Evolutionary conservation across 2,797 vertebrate genomes (phyloP), one percentile per base, ranked within the genome.

Genomic region (Molossus alvarezi): DNA sequence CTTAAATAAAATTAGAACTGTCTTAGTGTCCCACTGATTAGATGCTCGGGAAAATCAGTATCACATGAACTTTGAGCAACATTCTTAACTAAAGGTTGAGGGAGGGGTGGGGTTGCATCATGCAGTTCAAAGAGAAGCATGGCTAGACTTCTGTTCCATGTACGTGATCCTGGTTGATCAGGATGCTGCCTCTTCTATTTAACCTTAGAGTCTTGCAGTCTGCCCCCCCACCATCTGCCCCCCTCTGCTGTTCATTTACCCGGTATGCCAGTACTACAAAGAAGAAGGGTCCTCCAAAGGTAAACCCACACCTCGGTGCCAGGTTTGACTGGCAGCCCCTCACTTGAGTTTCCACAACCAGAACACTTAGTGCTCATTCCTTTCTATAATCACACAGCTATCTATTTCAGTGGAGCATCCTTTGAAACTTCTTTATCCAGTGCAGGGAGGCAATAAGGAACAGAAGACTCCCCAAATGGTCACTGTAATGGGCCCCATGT

Each of bases 1-100:
- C n/a, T 81, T 45, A 79, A 76, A 55, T 81, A 87, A 91, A 93
- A 92, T 60, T 73, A 81, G 3, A 72, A 91, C 21, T 58, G 10
- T 76, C 17, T 53, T 81, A 81, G 1, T 5, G 14, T 71, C 21
- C 58, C 25, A 81, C 13, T 81, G 33, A 67, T 57, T 72, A 89
- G 18, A 72, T 57, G 3, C 17, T 29, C 14, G 10, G 37, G 45
- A 58, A 77, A 86, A 13, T 12, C 6, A 89, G 25, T 23, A 95
- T 9, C 71, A n/a, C 17, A 53, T 5, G 9, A 15, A 60, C 2
- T 60, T 27, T 29, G 48, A 64, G 20, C 7, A 58, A 94, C 3
- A 12, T 64, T 29, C 15, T 20, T 65, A 81, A 65, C 23, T 51
- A 53, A 55, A 41, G 62, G 14, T 21, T 79, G 10, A 6, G 5